Conservation (phyloP, 2,797 vertebrate genomes). For the Xyrichtys novacula region DNA sequence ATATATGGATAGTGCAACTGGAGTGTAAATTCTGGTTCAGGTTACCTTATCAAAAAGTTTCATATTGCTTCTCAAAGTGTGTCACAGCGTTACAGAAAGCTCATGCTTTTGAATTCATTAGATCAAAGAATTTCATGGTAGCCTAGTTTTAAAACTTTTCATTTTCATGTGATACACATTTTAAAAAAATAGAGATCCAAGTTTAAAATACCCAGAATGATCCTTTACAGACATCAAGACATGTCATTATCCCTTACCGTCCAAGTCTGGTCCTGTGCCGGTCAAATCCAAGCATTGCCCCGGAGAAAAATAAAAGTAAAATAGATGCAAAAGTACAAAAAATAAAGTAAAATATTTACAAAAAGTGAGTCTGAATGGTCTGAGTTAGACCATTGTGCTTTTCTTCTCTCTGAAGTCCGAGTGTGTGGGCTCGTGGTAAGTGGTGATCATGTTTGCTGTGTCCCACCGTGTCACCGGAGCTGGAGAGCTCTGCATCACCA, state of each 20-base stretch:
- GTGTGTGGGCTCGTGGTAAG: slow-evolving; percentile 74
- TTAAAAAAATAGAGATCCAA: not conserved
- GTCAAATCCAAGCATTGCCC: slow-evolving; percentile 64
- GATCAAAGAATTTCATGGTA: too few relatives aligned
- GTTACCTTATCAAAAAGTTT: too few relatives aligned
- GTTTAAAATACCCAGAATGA: not conserved
- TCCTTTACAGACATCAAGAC: slow-evolving; percentile 23
- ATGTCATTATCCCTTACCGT: slow-evolving; percentile 66
- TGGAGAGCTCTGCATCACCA: slow-evolving; percentile 89
- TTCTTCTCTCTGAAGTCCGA: slow-evolving; percentile 82
- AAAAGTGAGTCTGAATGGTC: slow-evolving; percentile 21
- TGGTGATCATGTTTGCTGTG: slow-evolving; percentile 77
- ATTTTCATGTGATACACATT: too few relatives aligned
- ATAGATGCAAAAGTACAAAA: slow-evolving; percentile 27
- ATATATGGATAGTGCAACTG: too few relatives aligned
- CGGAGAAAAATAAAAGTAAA: slow-evolving; percentile 9
- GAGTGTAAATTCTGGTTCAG: too few relatives aligned
- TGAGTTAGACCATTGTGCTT: slow-evolving; percentile 84
- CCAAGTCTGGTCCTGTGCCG: slow-evolving; percentile 56
- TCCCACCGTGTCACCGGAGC: slow-evolving; percentile 76
- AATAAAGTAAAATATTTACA: slow-evolving; percentile 38
- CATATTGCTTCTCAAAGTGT: too few relatives aligned
- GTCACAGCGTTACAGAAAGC: too few relatives aligned
- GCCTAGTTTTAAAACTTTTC: too few relatives aligned
- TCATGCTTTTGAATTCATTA: too few relatives aligned